Conservation (phyloP, 2,113 vertebrate genomes). For the Anarhynchus alexandrinus region DNA sequence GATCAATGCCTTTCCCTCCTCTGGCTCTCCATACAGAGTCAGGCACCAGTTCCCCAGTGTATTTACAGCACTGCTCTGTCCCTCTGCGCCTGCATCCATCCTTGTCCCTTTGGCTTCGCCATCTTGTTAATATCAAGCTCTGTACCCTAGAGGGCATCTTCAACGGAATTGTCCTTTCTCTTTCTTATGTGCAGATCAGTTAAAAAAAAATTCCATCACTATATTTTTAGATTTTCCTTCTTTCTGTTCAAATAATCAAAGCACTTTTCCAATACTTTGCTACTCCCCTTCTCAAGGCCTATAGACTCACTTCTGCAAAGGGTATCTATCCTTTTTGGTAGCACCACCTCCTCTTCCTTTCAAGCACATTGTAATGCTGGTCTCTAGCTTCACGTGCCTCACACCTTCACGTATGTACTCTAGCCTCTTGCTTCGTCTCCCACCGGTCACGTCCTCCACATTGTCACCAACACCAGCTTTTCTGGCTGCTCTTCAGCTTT, state of each 20-base stretch:
- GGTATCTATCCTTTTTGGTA: neutral
- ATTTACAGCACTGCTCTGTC: neutral
- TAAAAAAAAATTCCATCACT: neutral
- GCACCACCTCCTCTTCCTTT: neutral
- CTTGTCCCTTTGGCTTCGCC: neutral
- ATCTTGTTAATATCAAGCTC: neutral
- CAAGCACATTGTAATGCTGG: fast-evolving
- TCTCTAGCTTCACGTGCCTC: fast-evolving
- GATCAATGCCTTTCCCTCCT: neutral
- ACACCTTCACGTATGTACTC: neutral
- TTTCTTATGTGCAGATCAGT: neutral
- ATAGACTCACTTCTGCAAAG: neutral
- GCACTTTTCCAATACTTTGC: neutral
- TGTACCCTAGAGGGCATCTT: neutral
- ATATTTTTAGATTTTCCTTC: neutral
- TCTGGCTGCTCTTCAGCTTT: neutral
- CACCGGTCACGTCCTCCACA: neutral
- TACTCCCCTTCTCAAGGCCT: neutral
- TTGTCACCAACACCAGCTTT: neutral
- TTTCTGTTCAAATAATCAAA: neutral
- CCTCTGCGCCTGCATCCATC: neutral
- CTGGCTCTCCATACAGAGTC: neutral
- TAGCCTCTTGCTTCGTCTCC: neutral
- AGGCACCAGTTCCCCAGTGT: neutral
- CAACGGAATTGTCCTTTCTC: neutral